These are phyloP conservation scores for Drosophila sordidapex DNA, from an alignment of 2,888 invertebrate species.

Conservation along the genomic window DNA sequence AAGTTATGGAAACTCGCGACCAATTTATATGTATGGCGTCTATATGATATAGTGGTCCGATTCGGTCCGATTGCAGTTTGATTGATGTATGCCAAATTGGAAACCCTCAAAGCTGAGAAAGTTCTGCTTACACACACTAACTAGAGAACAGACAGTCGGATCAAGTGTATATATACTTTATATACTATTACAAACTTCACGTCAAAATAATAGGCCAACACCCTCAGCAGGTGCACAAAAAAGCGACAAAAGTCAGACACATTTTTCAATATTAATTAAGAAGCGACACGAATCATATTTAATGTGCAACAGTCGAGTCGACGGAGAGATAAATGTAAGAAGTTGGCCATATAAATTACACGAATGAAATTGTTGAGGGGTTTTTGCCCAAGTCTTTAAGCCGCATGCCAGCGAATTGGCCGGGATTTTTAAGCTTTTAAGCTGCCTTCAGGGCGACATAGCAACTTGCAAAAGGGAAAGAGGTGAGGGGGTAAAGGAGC, in stretches of 20 bases:
- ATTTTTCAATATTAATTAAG: conserved; percentile 9
- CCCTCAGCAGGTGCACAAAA: not conserved
- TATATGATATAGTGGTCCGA: not conserved
- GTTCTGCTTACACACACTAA: not conserved
- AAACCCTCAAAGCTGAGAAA: not conserved
- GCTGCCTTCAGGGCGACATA: conserved; percentile 30
- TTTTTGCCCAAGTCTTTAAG: conserved; percentile 41
- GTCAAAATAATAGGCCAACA: not conserved
- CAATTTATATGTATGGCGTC: not conserved
- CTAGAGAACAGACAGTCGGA: not conserved
- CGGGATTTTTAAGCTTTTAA: conserved; percentile 45
- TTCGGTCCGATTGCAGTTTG: not conserved
- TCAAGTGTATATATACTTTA: not conserved
- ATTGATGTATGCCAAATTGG: not conserved
- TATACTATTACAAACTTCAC: not conserved
- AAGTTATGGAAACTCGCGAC: too few relatives aligned
- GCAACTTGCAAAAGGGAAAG: not conserved
- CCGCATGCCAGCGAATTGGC: conserved; percentile 30
- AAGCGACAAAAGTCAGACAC: conserved; percentile 1
- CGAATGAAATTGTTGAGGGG: conserved; percentile 18
- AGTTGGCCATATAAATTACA: conserved; percentile 40
- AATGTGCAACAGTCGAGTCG: not conserved
- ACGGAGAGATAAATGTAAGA: conserved; percentile 34
- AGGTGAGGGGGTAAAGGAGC: not conserved
- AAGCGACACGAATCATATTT: conserved; percentile 16